Base-by-base conservation (phyloP, 1,140 invertebrate species). In the Drosophila quadrilineata region DNA sequence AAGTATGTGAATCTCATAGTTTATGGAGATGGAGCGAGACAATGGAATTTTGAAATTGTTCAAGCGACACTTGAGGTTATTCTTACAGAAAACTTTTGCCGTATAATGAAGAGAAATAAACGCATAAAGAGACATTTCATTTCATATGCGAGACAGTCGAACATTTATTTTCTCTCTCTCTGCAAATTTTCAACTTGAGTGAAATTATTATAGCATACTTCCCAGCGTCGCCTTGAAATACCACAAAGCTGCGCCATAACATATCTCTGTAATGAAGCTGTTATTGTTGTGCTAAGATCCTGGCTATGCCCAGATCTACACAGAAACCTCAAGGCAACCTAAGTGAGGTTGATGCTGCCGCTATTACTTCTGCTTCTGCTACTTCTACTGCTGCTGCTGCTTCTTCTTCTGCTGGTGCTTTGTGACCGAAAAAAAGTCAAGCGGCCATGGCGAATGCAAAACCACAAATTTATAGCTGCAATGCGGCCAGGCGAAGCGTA, bases 391-490 rank as follows among this genome's bases (percentile, higher is more conserved):
- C 17, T 40, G 36, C 17, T 9, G 9, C 36, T 40, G 45, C 16
- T n/a, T 48, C 14, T 10, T 26, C 45, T 48, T 26, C 16, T 33
- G 28, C 16, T 33, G 28, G 3, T 17, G 26, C 45, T 48, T 10
- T 35, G 60, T 64, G 35, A 38, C 75, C 75, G n/a, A n/a, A n/a
- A 52, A 70, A 75, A 71, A 45, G 59, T 84, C 75, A 72, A 69
- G n/a, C 73, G 76, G 67, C 58, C 63, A 76, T 63, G 79, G 69
- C 59, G 53, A 84, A 69, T 73, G 77, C 80, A 74, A 82, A n/a
- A 70, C 77, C 79, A 79, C 79, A 79, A 77, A 82, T 82, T 82
- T 82, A 82, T 84, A 77, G 79, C 77, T 82, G 77, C 79, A 82
- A 85, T 82, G 77, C 79, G 77, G 69, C 77, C 77, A 69, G 49